Percentiles rank a stretch among this genome's conserved stretches.
These are phyloP conservation scores for Catharus ustulatus DNA, from an alignment of 2,797 vertebrate genomes.

Conservation along the genomic window DNA sequence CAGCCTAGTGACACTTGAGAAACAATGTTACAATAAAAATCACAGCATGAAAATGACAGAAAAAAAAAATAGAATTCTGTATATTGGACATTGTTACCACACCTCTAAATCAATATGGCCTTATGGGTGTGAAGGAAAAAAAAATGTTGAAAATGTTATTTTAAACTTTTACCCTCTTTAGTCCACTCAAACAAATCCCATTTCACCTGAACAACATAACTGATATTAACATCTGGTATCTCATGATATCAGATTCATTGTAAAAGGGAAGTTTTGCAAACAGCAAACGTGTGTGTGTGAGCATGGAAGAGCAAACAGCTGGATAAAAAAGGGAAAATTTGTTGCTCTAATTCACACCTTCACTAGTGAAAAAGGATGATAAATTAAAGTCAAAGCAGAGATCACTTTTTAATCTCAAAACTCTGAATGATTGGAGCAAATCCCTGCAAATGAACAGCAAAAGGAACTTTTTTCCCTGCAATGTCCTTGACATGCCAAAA, in stretches of 20 bases:
- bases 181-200: neutral
- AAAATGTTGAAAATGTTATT: neutral
- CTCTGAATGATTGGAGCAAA: neutral
- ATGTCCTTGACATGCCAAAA: neutral
- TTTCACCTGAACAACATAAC: fast-evolving
- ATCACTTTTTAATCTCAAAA: neutral
- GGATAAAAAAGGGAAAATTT: neutral
- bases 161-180: neutral
- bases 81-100: neutral
- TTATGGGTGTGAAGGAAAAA: neutral
- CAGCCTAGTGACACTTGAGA: neutral
- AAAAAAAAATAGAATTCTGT: neutral
- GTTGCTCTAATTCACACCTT: neutral
- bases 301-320: neutral
- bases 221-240: neutral
- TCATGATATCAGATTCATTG: neutral
- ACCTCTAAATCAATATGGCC: neutral
- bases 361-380: neutral
- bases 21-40: neutral
- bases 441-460: neutral
- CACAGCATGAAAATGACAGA: neutral
- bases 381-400: neutral
- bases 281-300: neutral
- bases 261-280: neutral
- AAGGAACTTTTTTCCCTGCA: neutral